Base-by-base conservation (phyloP, 2,797 vertebrate species). In the Poeciliopsis gracilis region DNA sequence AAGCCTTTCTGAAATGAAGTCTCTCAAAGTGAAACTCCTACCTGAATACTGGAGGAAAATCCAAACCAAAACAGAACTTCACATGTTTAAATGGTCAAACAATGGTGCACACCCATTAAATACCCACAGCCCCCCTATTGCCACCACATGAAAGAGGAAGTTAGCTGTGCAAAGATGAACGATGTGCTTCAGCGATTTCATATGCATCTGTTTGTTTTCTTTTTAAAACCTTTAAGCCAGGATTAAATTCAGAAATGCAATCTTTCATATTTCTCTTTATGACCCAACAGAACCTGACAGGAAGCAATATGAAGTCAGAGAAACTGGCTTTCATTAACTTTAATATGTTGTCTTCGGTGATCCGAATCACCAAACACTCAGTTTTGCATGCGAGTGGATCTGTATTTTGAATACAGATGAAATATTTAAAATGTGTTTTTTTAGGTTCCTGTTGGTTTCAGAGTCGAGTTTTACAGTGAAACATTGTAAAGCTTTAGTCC, bases 1-100 rank as follows among this genome's bases (percentile, higher is more conserved):
- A 38, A 82, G 80, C 36, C 73, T 83, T 79, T 81, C 73, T 30
- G 43, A 70, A 72, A 8, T 47, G 47, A 77, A 41, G 43, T 41
- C 33, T 69, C 77, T 80, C 79, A 77, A 69, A 57, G 53, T 81
- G 67, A 69, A 81, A 66, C 72, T 80, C 76, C 76, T 77, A 87
- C 76, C 84, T 75, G 36, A 81, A 77, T 66, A 57, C 33, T 76
- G 71, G 69, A 84, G 43, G 61, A 53, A 73, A 47, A 53, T 18
- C 25, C 3, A 7, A n/a, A 67, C 2, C 53, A 71, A 69, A 76
- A 84, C 79, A 84, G 59, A 79, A 76, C 4, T 49, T 71, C 81
- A 76, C 73, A 74, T 15, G 59, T 23, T 72, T 77, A 1, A 53
- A 70, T 43, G 66, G 75, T 71, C 71, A 66, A 75, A 72, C 81